A percentile compares a stretch with the other conserved stretches of the same genome.
Conservation (phyloP, 2,888 invertebrate species). For the Oxyscelio sp. region DNA sequence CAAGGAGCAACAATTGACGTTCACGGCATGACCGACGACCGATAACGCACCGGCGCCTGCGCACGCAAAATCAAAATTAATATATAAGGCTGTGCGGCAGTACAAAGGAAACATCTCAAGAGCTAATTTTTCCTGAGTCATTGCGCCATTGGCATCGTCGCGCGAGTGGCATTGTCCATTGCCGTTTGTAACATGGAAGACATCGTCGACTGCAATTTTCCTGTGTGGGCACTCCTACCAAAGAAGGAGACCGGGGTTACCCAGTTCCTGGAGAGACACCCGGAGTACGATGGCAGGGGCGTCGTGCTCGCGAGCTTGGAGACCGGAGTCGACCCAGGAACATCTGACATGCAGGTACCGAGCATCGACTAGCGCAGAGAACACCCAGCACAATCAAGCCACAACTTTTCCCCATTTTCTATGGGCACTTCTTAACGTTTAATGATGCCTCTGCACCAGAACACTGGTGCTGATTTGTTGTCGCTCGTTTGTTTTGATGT, state of each 20-base stretch:
- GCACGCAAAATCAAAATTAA: slow-evolving; percentile 80
- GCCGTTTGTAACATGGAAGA: slow-evolving; percentile 85
- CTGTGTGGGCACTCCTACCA: slow-evolving; percentile 95
- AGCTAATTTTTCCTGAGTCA: slow-evolving; percentile 80
- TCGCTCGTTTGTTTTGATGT: too few species aligned
- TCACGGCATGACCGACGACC: slow-evolving; percentile 31
- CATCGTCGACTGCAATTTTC: slow-evolving; percentile 91
- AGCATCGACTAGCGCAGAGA: too few species aligned
- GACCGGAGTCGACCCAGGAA: slow-evolving; percentile 99
- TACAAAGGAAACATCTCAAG: slow-evolving; percentile 83
- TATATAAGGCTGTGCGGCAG: slow-evolving; percentile 81
- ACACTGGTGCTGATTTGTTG: too few species aligned
- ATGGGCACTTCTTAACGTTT: too few species aligned
- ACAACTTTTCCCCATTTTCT: too few species aligned
- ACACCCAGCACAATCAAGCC: too few species aligned
- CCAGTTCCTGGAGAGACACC: slow-evolving; percentile 96
- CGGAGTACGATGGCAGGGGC: slow-evolving; percentile 96
- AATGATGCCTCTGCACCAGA: too few species aligned
- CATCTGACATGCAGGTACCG: slow-evolving; percentile 96
- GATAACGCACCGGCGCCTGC: slow-evolving; percentile 76
- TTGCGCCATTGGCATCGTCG: slow-evolving; percentile 80
- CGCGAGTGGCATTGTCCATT: slow-evolving; percentile 45
- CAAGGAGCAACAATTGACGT: too few species aligned
- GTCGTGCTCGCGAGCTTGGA: slow-evolving; percentile 98
- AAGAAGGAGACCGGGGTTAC: slow-evolving; percentile 98